Evolutionary conservation across 2,113 vertebrate species (phyloP), one percentile per base, ranked within the genome.

Genomic region (Microtus pennsylvanicus): DNA sequence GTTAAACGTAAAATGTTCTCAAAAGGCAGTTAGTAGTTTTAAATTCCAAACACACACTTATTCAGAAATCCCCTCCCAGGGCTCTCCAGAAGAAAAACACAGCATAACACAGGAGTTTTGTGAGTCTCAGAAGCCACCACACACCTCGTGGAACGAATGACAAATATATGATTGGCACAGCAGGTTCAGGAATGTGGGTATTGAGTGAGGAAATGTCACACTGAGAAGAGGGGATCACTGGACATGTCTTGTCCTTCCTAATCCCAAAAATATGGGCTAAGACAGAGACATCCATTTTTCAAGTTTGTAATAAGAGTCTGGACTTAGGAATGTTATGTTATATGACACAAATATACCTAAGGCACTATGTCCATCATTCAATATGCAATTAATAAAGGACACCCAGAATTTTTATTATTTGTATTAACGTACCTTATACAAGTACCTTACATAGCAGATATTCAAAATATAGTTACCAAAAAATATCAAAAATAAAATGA

Each of bases 101-200:
- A 96, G 45, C 96, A 93, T 96, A 38, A 98, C 97, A 97, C n/a
- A 94, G 93, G 83, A 85, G 94, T 50, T 96, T 72, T 89, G 47
- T 97, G 95, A 98, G 95, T 96, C 96, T 97, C 95, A 98, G 97
- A 98, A 98, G 98, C 97, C 96, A 97, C 95, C 97, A 96, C 98
- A 98, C 94, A 38, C 91, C 95, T 97, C 74, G 95, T 72, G 21
- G 88, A 92, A 98, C 86, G 94, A 69, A 87, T 67, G 92, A 92
- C 74, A 98, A 98, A 98, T 98, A 99, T 97, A 98, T 98, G 98
- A 99, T 98, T 98, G 98, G 98, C 90, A 86, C 96, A 92, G 52
- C 35, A 95, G 82, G 88, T 96, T 96, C 95, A 91, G 78, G 74
- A 67, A 92, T 1, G 52, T 21, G 35, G 13, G 26, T n/a, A 30